Percentiles rank a stretch among this genome's conserved stretches.
Evolutionary conservation across 2,888 invertebrate species (phyloP).

Genomic region (Actias luna): DNA sequence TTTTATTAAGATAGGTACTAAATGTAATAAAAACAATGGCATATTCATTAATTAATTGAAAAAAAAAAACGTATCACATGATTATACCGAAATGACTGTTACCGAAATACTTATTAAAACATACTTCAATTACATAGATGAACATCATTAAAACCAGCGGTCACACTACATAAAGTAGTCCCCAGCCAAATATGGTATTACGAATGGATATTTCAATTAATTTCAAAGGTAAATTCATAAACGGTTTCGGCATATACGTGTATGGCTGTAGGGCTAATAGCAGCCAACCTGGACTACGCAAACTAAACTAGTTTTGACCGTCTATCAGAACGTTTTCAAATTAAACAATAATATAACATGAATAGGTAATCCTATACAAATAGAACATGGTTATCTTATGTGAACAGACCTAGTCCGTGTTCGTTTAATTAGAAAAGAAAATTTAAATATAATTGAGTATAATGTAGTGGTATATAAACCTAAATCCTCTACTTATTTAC

Average conservation of each 20-base stretch:
- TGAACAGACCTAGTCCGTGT: constrained; percentile 7
- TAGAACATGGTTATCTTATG: constrained; percentile 28
- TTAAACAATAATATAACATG: constrained; percentile 40
- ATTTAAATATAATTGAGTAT: constrained; percentile 24
- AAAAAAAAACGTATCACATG: not conserved
- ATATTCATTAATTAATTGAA: constrained; percentile 4
- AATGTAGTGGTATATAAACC: constrained; percentile 4
- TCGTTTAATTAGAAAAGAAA: constrained; percentile 11
- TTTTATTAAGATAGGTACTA: not conserved
- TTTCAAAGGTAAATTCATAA: constrained; percentile 70
- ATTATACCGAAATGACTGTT: constrained; percentile 1
- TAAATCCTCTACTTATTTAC: not conserved
- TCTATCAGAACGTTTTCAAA: constrained; percentile 43
- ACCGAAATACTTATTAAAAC: constrained; percentile 12
- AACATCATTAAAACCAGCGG: constrained; percentile 14
- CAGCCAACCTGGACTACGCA: constrained; percentile 32
- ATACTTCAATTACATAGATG: constrained; percentile 13
- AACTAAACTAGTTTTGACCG: constrained; percentile 51
- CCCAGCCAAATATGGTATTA: constrained; percentile 53
- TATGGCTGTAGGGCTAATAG: constrained; percentile 51
- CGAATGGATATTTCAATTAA: constrained; percentile 76
- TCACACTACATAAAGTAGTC: constrained; percentile 24
- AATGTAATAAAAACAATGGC: not conserved
- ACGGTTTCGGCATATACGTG: constrained; percentile 59
- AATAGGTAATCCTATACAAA: constrained; percentile 40